Conservation (phyloP, 2,888 invertebrate genomes). For the Acrobasis suavella region DNA sequence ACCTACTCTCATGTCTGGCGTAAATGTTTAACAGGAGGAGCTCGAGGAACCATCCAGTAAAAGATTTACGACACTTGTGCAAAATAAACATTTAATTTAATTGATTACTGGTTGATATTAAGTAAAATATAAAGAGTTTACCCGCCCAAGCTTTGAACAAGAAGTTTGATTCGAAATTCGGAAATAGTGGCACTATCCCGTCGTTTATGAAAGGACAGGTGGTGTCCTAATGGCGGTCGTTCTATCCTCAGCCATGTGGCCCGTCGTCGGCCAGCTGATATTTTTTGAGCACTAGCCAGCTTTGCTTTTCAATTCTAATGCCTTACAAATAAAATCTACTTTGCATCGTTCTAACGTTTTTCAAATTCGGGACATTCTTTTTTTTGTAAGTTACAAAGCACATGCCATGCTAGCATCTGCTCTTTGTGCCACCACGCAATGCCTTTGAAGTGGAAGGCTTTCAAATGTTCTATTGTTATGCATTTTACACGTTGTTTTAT, state of each 20-base stretch:
- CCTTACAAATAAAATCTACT: slow-evolving; percentile 17
- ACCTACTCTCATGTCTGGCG: too few species aligned
- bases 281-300: slow-evolving; percentile 21
- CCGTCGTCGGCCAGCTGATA: slow-evolving; percentile 27
- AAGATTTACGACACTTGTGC: too few species aligned
- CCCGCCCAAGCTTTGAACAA: background rate
- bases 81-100: too few species aligned
- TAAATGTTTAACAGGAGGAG: too few species aligned
- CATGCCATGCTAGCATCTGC: slow-evolving; percentile 52
- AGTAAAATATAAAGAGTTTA: background rate
- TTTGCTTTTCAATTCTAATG: background rate
- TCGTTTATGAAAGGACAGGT: slow-evolving; percentile 53
- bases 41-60: too few species aligned
- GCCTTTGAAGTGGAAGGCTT: slow-evolving; percentile 25
- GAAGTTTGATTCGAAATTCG: slow-evolving; percentile 15
- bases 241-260: slow-evolving; percentile 51
- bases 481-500: background rate
- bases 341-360: slow-evolving; percentile 24
- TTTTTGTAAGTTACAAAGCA: slow-evolving; percentile 42
- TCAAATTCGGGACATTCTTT: slow-evolving; percentile 24
- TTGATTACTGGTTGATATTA: too few species aligned
- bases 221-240: slow-evolving; percentile 53
- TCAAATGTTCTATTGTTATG: slow-evolving; percentile 23
- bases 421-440: slow-evolving; percentile 28
- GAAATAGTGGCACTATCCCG: slow-evolving; percentile 29